phyloP scores from a whole-genome alignment of 2,113 vertebrate genomes.

The Natator depressus region DNA sequence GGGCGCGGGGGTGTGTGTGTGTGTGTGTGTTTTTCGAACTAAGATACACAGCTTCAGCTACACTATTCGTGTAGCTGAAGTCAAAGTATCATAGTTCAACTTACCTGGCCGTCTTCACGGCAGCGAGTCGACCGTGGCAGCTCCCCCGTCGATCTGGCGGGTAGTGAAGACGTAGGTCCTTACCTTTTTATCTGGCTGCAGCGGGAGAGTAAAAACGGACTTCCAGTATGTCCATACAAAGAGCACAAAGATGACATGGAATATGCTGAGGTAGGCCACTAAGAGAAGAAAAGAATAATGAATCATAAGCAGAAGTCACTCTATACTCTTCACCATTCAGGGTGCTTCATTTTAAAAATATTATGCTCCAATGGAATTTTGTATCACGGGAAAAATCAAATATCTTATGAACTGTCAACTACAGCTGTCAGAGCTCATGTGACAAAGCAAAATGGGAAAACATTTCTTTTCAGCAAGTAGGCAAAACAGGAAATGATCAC shows the following conservation, averaged over 20 bases:
- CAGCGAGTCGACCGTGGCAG: no score
- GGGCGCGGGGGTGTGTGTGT: no score
- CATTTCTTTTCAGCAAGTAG: not conserved
- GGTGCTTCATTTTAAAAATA: not conserved
- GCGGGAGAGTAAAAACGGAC: conserved; percentile 93
- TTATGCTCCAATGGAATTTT: not conserved
- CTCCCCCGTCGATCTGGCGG: no score
- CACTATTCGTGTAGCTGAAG: no score
- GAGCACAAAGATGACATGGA: conserved; percentile 95
- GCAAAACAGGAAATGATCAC: not conserved
- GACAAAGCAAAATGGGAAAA: not conserved
- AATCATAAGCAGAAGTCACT: not conserved
- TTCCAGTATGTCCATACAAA: conserved; percentile 99
- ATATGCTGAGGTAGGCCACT: conserved; percentile 92
- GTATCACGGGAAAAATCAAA: not conserved
- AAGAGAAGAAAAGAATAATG: conserved; percentile 38
- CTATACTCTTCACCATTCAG: not conserved
- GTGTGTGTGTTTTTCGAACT: no score
- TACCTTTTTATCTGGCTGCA: conserved; percentile 96
- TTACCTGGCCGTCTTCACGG: no score
- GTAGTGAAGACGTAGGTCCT: not conserved
- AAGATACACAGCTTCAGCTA: no score
- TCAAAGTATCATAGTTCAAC: no score
- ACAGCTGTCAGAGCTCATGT: not conserved
- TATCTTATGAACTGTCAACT: not conserved